Conservation (phyloP, 2,797 vertebrate species). For the Hafferia zeledoni region DNA sequence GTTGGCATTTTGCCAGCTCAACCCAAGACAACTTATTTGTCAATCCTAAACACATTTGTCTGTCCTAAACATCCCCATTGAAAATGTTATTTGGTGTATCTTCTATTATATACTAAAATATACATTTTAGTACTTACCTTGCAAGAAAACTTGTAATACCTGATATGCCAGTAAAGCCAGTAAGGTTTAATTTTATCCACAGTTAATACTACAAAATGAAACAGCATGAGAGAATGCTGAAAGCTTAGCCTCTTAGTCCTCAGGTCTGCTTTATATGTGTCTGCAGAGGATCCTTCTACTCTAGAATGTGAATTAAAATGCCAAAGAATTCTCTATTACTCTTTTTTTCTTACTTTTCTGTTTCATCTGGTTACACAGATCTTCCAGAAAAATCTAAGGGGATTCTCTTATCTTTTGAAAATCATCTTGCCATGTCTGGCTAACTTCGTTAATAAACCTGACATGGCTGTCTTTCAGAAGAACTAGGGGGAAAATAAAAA, state of each 20-base stretch:
- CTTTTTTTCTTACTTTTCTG: neutral
- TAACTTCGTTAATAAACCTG: neutral
- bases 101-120: neutral
- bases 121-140: slow-evolving; percentile 50
- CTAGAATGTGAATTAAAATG: neutral
- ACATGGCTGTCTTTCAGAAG: neutral
- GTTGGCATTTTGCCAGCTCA: too few relatives aligned
- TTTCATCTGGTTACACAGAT: neutral
- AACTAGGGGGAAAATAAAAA: too few relatives aligned
- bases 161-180: neutral
- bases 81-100: neutral
- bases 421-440: neutral
- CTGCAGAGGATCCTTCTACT: neutral
- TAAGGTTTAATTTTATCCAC: neutral
- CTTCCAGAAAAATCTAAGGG: neutral
- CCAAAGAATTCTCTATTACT: neutral
- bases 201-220: neutral
- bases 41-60: neutral
- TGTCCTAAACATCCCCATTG: neutral
- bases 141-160: neutral
- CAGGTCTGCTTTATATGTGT: neutral
- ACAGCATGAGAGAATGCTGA: neutral
- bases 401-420: neutral
- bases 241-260: neutral
- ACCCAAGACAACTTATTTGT: too few relatives aligned